Evolutionary conservation across 2,113 vertebrate species (phyloP), one percentile per base, ranked within the genome.

Genomic region (Pteruthius melanotis): DNA sequence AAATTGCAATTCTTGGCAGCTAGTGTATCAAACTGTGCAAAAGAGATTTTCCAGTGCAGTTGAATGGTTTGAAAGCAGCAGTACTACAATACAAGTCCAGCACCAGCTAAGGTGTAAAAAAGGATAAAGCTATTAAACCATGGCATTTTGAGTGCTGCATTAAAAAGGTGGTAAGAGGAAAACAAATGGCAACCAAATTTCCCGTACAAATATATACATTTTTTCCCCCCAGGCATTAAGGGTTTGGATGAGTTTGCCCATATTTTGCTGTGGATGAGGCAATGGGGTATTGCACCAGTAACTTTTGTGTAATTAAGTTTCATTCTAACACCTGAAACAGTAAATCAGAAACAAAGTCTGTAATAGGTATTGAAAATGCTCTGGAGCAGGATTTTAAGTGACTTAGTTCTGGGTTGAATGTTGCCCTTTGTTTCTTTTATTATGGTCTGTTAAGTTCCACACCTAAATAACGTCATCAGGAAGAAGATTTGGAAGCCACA

Each of bases 21-120:
- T 87, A 63, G 56, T 42, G n/a, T 83, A 72, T 91, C 94, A 96
- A 95, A 96, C 64, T 84, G 74, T 97, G 84, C 77, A 90, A 39
- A 64, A 81, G 85, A 92, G 66, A 77, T 83, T 95, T 96, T 92
- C 70, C 44, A 71, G 64, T 79, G 59, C 63, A 68, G 19, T 26
- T 89, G 35, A 85, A 68, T 71, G 76, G 24, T 9, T 78, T 71
- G 87, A 92, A 95, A 88, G 84, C 59, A 70, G 56, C 69, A 87
- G 54, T 68, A 20, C n/a, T 78, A 60, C 59, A 80, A 49, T 83
- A 30, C 15, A 83, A 95, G 70, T 94, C 60, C 85, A 59, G 75
- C n/a, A 57, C 42, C n/a, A 90, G 44, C 69, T 39, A 82, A 93
- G 52, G 61, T 42, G 16, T 42, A 68, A 82, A 49, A 94, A 72